A percentile compares a stretch with the other conserved stretches of the same genome.
phyloP scores from a whole-genome alignment of 2,888 invertebrate species.

The Aricia artaxerxes region DNA sequence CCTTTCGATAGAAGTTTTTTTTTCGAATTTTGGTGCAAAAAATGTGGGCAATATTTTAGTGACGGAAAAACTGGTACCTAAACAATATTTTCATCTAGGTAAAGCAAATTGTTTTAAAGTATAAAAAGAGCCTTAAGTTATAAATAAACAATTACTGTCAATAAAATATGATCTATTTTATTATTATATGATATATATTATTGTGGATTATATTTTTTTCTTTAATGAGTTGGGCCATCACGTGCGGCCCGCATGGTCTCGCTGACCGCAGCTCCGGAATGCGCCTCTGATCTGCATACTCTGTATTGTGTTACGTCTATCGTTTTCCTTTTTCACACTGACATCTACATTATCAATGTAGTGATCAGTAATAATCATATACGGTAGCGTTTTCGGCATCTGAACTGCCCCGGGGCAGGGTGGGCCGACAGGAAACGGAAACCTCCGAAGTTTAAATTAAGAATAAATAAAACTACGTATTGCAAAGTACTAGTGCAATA shows the following conservation, averaged over 20 bases:
- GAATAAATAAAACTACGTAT: no score
- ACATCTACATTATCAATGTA: background rate
- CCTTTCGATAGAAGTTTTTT: background rate
- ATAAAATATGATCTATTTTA: background rate
- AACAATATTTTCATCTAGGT: no score
- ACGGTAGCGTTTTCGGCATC: no score
- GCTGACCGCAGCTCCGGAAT: conserved; percentile 3
- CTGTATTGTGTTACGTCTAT: conserved; percentile 3
- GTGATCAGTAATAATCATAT: background rate
- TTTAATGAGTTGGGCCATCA: background rate
- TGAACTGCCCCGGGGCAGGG: no score
- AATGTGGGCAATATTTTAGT: background rate
- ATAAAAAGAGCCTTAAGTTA: background rate
- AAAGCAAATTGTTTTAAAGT: no score
- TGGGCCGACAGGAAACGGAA: no score
- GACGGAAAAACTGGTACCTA: background rate
- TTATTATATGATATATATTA: background rate
- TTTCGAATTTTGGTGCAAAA: background rate
- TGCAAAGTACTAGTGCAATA: no score
- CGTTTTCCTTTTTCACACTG: background rate
- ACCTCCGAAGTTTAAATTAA: no score
- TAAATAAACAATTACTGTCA: background rate
- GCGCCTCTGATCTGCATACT: conserved; percentile 13
- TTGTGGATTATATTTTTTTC: background rate
- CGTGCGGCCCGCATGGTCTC: background rate